Conservation (phyloP, 2,113 vertebrate species). For the Hipposideros armiger region DNA sequence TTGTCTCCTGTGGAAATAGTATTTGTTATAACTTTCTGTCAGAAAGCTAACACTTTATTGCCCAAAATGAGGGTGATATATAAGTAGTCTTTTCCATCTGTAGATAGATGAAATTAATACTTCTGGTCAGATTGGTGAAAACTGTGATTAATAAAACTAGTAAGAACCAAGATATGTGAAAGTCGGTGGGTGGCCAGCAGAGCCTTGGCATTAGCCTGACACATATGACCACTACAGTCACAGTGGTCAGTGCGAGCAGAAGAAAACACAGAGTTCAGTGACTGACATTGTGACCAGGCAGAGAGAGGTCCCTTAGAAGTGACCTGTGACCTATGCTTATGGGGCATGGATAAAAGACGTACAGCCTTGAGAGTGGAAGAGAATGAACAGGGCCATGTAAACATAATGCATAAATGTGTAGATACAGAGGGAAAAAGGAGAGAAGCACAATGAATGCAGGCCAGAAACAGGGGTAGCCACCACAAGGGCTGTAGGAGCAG, state of each 20-base stretch:
- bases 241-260: background rate
- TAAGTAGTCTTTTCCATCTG: background rate
- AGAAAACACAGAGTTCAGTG: background rate
- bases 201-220: background rate
- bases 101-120: background rate
- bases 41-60: background rate
- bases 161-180: background rate
- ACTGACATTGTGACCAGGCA: background rate
- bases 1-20: background rate
- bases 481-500: background rate
- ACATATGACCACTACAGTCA: background rate
- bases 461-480: background rate
- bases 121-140: background rate
- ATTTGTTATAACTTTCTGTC: background rate
- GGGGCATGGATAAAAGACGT: background rate
- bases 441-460: fast-evolving
- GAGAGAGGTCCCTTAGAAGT: background rate
- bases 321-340: background rate
- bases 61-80: background rate
- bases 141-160: background rate
- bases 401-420: background rate
- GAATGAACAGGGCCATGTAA: background rate
- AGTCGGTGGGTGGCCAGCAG: background rate
- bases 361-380: background rate
- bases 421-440: background rate